Evolutionary conservation across 2,113 vertebrate genomes (phyloP), one percentile per base, ranked within the genome.

Genomic region (Dendropsophus ebraccatus): DNA sequence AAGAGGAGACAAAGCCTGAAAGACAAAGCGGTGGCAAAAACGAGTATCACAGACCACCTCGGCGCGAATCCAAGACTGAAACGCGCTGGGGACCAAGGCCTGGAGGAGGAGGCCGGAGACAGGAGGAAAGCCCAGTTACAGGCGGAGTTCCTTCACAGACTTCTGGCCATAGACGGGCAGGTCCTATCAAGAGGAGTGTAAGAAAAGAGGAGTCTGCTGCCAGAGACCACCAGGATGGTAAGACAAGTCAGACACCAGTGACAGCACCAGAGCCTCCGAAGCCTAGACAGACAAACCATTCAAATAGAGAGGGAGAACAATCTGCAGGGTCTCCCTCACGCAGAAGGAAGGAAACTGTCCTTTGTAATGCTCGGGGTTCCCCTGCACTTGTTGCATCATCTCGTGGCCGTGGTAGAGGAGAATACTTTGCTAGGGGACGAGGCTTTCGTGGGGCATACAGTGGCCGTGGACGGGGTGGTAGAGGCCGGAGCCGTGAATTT

Each of bases 51-150:
- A 52, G 82, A 88, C 76, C 91, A 88, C n/a, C 91, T 87, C 91
- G 95, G 4, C 94, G 96, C 16, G 96, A 98, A 69, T 95, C 94
- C 89, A 97, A 95, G 90, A 97, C 96, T 0, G 97, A 97, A 87
- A 97, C 97, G 1, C 96, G 97, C 56, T 98, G 97, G 97, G 97
- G 97, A 3, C 97, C 97, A 19, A 93, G 96, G 4, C 96, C 97
- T 17, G 95, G 96, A 84, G 95, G 93, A 89, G 95, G 96, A 86
- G 95, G 91, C 86, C 88, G 86, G 60, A 92, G 77, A 65, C 91
- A 85, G 87, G 93, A 92, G 83, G 94, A 91, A 87, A 87, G 89
- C 16, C 81, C 50, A 91, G 82, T 82, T 41, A 7, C n/a, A 16
- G 35, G 62, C 4, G 84, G 65, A 4, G 52, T 25, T 2, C 32